These are phyloP conservation scores for Gymnobelideus leadbeateri DNA, from an alignment of 2,113 vertebrate genomes.

Conservation along the genomic window DNA sequence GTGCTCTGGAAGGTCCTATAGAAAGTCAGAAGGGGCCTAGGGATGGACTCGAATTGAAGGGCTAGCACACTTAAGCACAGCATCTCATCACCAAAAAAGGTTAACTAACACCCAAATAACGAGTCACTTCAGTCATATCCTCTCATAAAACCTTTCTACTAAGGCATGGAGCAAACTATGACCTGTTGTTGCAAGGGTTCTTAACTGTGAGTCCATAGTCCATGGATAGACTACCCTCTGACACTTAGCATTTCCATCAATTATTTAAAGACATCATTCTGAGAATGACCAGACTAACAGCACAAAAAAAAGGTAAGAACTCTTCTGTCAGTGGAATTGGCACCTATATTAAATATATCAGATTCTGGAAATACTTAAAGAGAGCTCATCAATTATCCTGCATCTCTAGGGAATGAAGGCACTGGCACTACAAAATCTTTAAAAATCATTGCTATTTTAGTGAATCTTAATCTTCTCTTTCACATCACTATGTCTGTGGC, in stretches of 20 bases:
- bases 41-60: background rate
- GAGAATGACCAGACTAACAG: background rate
- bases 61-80: background rate
- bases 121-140: background rate
- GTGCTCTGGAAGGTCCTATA: background rate
- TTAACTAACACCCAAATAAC: background rate
- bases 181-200: background rate
- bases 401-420: background rate
- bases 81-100: background rate
- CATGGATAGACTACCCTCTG: background rate
- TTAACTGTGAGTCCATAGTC: background rate
- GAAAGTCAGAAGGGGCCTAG: background rate
- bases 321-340: background rate
- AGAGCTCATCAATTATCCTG: background rate
- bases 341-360: background rate
- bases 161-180: background rate
- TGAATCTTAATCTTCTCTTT: background rate
- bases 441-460: background rate
- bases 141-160: background rate
- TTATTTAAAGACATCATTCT: background rate
- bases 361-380: background rate
- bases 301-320: background rate
- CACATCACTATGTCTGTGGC: background rate
- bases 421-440: background rate
- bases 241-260: background rate